Conservation (phyloP, 2,888 invertebrate genomes). For the Clusia tigrina region DNA sequence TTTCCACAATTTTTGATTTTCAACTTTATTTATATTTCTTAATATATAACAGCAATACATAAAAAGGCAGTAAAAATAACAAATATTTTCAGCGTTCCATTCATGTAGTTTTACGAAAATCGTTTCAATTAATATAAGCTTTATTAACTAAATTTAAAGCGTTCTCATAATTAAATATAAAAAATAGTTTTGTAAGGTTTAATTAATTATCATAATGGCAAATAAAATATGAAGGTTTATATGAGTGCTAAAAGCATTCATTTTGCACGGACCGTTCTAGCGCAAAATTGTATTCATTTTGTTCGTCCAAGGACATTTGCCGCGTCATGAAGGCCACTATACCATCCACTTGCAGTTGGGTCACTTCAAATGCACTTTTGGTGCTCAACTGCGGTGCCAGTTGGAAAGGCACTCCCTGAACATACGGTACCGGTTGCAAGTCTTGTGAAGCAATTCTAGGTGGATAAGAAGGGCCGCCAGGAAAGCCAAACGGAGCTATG, state of each 20-base stretch:
- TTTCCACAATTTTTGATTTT: no score
- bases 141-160: no score
- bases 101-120: no score
- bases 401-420: constrained; percentile 58
- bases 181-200: background rate
- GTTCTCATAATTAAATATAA: background rate
- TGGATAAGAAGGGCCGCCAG: constrained; percentile 33
- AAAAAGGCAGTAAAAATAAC: no score
- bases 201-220: background rate
- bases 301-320: constrained; percentile 51
- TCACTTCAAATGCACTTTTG: constrained; percentile 47
- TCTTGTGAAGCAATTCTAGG: constrained; percentile 9
- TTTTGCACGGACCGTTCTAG: constrained; percentile 56
- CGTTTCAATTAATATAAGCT: no score
- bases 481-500: constrained; percentile 36
- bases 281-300: constrained; percentile 52
- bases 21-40: no score
- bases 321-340: constrained; percentile 56
- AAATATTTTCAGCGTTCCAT: no score
- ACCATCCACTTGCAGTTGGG: constrained; percentile 57
- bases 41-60: no score
- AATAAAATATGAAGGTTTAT: background rate
- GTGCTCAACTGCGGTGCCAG: constrained; percentile 51
- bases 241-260: constrained; percentile 45
- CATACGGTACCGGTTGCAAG: constrained; percentile 52